Evolutionary conservation across 2,888 invertebrate species (phyloP), one percentile per base, ranked within the genome.

Genomic region (Metacarcinus magister): DNA sequence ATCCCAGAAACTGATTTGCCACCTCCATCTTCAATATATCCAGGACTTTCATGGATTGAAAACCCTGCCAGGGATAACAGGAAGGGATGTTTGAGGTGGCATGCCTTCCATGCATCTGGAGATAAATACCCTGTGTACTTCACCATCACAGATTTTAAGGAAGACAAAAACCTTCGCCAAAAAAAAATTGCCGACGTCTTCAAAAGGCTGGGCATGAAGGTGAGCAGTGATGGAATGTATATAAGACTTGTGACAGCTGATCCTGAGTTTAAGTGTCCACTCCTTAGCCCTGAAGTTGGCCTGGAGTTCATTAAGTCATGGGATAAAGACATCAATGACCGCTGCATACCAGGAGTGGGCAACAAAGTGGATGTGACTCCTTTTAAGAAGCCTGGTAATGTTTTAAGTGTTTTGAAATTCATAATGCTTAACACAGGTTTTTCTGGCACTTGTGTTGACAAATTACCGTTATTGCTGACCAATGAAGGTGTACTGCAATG

Each of bases 131-230:
- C 95, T 28, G 60, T 95, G 28, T 93, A 95, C 44, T 95, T 95
- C 8, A 16, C 16, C 7, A 28, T 19, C 3, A 16, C 16, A 19
- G 19, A 39, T 39, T 39, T 4, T 0, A 89, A 67, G 28, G 75
- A 75, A 28, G 75, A 75, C 28, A 23, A 2, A 39, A 39, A 39
- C 39, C 39, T 39, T 39, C 39, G 39, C 39, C 39, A 39, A 39
- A 39, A 39, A 39, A 39, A 39, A 39, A 39, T 93, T 44, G 3
- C 90, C 7, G 67, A 95, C 44, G 39, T 90, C 2, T 75, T 95
- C 16, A 94, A 28, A 89, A 67, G 95, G 19, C 95, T 94, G 67
- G 94, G 94, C 43, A 95, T 95, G 95, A 95, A 95, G 94, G 23
- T 95, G 13, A 32, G 95, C 75, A 87, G 87, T 16, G 13, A 87